These are phyloP conservation scores for Pentamera pediparva DNA, from an alignment of 53 echinoderm and acorn worm species.

Conservation along the genomic window DNA sequence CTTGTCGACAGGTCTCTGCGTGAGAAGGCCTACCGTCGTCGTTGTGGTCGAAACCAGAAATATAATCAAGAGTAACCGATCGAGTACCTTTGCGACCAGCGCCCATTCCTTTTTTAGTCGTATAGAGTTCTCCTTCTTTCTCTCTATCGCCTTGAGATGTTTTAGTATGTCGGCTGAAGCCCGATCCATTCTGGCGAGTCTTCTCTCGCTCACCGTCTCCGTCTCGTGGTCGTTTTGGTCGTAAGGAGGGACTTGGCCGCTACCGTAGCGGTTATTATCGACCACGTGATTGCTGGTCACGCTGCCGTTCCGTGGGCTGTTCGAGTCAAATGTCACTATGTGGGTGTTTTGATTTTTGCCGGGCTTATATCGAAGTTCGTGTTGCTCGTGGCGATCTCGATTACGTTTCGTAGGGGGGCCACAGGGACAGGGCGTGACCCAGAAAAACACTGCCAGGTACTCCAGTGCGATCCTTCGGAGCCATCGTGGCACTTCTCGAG, in stretches of 20 bases:
- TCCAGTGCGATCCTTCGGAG: constrained; percentile 63
- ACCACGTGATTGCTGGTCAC: constrained; percentile 47
- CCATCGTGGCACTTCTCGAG: constrained; percentile 69
- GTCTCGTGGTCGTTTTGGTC: constrained; percentile 54
- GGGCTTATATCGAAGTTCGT: constrained; percentile 58
- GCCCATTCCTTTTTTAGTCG: constrained; percentile 88
- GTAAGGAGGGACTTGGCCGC: constrained; percentile 33
- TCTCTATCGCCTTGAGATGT: constrained; percentile 81
- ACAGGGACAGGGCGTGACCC: constrained; percentile 48
- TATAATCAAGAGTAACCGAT: constrained; percentile 74
- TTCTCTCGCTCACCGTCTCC: constrained; percentile 63
- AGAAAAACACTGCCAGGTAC: constrained; percentile 61
- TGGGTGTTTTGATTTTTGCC: constrained; percentile 45
- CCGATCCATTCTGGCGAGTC: constrained; percentile 65
- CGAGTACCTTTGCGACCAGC: constrained; percentile 81
- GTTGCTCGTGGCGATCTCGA: constrained; percentile 38
- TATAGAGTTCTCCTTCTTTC: constrained; percentile 64
- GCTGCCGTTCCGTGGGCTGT: constrained; percentile 31
- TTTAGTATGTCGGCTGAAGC: constrained; percentile 70
- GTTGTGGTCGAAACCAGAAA: constrained; percentile 63
- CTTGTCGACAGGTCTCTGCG: constrained; percentile 59
- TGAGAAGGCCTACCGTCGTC: constrained; percentile 68
- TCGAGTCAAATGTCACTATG: constrained; percentile 42
- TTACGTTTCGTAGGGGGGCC: constrained; percentile 22
- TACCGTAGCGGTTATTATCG: constrained; percentile 52